Evolutionary conservation across 2,113 vertebrate species (phyloP).

Genomic region (Siniperca chuatsi): DNA sequence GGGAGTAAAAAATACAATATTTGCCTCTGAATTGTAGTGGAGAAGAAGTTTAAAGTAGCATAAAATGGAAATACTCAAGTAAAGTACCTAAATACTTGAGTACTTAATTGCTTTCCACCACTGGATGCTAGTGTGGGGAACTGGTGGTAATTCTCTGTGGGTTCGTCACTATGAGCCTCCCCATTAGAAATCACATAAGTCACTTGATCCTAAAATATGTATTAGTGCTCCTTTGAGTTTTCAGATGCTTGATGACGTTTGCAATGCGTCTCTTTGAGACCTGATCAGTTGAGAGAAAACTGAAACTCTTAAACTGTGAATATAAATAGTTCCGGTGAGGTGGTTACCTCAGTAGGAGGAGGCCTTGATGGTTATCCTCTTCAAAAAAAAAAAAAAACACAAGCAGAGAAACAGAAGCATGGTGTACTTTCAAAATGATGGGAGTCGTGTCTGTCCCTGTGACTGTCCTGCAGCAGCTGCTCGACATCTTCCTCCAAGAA

Average conservation of each 20-base stretch:
- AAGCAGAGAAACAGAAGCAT: neutral
- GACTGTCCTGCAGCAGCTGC: neutral
- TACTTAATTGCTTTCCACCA: neutral
- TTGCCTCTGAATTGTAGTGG: no score
- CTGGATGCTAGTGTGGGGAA: neutral
- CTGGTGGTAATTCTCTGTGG: neutral
- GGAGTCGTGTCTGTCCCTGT: neutral
- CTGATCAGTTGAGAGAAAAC: neutral
- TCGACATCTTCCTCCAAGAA: neutral
- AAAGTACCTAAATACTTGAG: neutral
- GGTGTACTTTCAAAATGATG: neutral
- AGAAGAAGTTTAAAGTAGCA: no score
- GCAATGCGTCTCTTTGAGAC: neutral
- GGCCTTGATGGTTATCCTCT: neutral
- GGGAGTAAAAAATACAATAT: no score
- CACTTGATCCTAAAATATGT: neutral
- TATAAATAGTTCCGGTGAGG: neutral
- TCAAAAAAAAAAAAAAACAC: neutral
- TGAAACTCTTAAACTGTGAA: neutral
- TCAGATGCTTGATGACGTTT: neutral
- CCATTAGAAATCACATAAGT: conserved; percentile 1
- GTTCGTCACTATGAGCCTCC: neutral
- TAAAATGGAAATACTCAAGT: no score
- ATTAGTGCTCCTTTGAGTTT: neutral
- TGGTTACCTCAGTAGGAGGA: conserved; percentile 21